Percentiles rank a stretch among this genome's conserved stretches.
phyloP scores from a whole-genome alignment of 2,113 vertebrate species.

The Sinocyclocheilus maitianheensis region DNA sequence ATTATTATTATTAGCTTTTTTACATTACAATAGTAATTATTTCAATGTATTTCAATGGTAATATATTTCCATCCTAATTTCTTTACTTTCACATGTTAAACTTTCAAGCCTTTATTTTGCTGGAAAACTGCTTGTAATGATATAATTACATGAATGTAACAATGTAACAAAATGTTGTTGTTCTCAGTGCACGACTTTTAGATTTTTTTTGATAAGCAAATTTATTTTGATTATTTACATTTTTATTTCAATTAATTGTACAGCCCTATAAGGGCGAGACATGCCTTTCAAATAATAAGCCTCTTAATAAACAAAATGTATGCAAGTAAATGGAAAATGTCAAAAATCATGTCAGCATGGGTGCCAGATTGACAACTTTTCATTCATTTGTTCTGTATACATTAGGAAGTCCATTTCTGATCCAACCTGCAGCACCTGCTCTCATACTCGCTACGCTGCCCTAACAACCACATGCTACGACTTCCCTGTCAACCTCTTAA shows the following conservation, averaged over 20 bases:
- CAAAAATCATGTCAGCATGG: not conserved
- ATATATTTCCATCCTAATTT: not conserved
- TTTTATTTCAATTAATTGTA: not conserved
- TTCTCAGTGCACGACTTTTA: not conserved
- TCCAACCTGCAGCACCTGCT: slow-evolving; percentile 17
- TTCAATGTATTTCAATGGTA: not conserved
- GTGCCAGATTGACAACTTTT: not conserved
- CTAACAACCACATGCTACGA: not conserved
- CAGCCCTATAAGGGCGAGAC: not conserved
- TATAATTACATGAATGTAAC: not conserved
- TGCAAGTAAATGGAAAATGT: not conserved
- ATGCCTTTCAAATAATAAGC: not conserved
- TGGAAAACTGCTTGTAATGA: not conserved
- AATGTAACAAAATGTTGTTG: not conserved
- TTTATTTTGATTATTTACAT: not conserved
- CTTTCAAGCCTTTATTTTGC: not conserved
- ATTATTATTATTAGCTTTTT: not conserved
- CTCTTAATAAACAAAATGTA: not conserved
- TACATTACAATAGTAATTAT: not conserved
- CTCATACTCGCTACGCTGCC: not conserved
- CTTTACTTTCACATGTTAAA: not conserved
- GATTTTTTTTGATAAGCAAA: too few species aligned
- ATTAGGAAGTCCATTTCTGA: not conserved
- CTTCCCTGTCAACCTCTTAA: slow-evolving; percentile 25
- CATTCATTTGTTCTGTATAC: not conserved